These are phyloP conservation scores for Tachina lurida DNA, from an alignment of 2,888 invertebrate genomes.

Conservation along the genomic window DNA sequence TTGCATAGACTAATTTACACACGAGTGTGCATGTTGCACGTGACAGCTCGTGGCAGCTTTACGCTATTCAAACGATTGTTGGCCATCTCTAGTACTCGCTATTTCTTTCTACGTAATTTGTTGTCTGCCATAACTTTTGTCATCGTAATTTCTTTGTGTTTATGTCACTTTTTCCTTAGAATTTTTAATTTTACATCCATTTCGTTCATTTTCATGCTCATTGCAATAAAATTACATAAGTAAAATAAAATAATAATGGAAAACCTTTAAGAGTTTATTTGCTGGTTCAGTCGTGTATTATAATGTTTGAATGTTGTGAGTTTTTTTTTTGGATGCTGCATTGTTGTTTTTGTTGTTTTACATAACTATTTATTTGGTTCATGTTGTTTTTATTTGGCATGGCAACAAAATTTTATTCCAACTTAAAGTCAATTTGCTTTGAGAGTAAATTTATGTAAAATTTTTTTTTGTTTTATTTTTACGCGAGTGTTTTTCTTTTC, in stretches of 20 bases:
- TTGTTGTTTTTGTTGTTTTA: conserved; percentile 23
- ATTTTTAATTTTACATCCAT: conserved; percentile 20
- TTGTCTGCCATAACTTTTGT: conserved; percentile 19
- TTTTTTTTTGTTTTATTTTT: conserved; percentile 56
- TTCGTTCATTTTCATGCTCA: conserved; percentile 32
- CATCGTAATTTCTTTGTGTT: conserved; percentile 9
- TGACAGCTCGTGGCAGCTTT: too few relatives aligned
- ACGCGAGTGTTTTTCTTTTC: conserved; percentile 35
- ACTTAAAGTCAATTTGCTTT: conserved; percentile 59
- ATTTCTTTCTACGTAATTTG: background rate
- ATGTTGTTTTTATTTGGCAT: conserved; percentile 44
- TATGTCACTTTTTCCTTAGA: background rate
- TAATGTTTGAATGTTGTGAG: conserved; percentile 28
- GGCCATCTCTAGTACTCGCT: too few relatives aligned
- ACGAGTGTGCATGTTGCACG: too few relatives aligned
- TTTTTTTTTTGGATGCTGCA: conserved; percentile 34
- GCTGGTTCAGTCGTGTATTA: conserved; percentile 39
- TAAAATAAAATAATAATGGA: background rate
- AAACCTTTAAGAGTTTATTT: conserved; percentile 27
- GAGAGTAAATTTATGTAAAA: conserved; percentile 60
- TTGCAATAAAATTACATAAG: conserved; percentile 43
- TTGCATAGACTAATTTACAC: too few relatives aligned
- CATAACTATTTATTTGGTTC: conserved; percentile 25
- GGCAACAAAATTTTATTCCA: conserved; percentile 62
- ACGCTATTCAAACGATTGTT: too few relatives aligned